phyloP scores from a whole-genome alignment of 2,888 invertebrate genomes.

The Hybos culiciformis region DNA sequence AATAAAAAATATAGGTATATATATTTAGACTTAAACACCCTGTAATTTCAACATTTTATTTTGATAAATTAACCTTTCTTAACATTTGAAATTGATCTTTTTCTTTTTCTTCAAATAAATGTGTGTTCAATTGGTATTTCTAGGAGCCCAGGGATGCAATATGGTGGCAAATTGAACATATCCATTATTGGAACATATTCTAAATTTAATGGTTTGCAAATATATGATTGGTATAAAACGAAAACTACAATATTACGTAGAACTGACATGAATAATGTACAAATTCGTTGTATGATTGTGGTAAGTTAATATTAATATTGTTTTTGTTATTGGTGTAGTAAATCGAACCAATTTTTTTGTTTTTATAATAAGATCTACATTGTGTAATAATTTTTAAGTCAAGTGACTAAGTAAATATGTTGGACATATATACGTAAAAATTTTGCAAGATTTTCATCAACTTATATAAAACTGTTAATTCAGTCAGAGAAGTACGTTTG shows the following conservation, averaged over 20 bases:
- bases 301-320: conserved; percentile 24
- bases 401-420: too few relatives aligned
- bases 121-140: not conserved
- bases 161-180: conserved; percentile 39
- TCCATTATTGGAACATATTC: conserved; percentile 39
- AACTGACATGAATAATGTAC: conserved; percentile 42
- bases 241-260: conserved; percentile 30
- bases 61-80: not conserved
- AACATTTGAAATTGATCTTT: not conserved
- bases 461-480: not conserved
- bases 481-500: too few relatives aligned
- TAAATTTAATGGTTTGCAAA: conserved; percentile 22
- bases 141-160: conserved; percentile 42
- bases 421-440: too few relatives aligned
- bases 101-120: not conserved
- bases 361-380: not conserved
- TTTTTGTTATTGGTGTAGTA: not conserved
- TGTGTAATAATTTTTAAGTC: too few relatives aligned
- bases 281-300: conserved; percentile 43
- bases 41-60: not conserved
- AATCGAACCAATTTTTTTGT: not conserved
- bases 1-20: not conserved
- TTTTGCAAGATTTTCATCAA: conserved; percentile 1
- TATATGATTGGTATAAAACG: conserved; percentile 24
- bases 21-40: not conserved